Conservation (phyloP, 2,113 vertebrate genomes). For the Megaptera novaeangliae region DNA sequence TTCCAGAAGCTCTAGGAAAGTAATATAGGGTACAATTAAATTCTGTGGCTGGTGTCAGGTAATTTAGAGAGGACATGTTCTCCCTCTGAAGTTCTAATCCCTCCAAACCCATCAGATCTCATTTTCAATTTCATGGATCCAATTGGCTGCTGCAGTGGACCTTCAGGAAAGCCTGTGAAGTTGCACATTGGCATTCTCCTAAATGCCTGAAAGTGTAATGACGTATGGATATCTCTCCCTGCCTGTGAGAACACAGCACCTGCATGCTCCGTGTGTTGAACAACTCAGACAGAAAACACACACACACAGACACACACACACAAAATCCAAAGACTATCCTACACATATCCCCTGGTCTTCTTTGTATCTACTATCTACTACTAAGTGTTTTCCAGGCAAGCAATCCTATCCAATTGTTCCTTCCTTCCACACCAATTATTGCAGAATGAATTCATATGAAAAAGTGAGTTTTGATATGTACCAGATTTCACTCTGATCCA, state of each 20-base stretch:
- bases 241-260: conserved; percentile 9
- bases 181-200: conserved; percentile 67
- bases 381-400: conserved; percentile 23
- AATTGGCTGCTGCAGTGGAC: conserved; percentile 23
- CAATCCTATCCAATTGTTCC: neutral
- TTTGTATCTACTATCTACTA: neutral
- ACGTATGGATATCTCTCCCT: conserved; percentile 19
- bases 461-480: neutral
- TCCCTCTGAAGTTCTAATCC: conserved; percentile 55
- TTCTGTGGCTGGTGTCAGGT: neutral
- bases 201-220: conserved; percentile 49
- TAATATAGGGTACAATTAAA: neutral
- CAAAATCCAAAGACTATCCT: neutral
- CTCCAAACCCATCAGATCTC: conserved; percentile 56
- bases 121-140: conserved; percentile 66
- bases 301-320: conserved; percentile 6
- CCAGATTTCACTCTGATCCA: neutral
- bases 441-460: neutral
- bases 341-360: rapidly evolving
- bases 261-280: neutral
- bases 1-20: neutral
- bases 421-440: neutral
- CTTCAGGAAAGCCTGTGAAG: conserved; percentile 62
- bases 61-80: conserved; percentile 43
- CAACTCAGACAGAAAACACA: neutral